Percentiles rank a stretch among this genome's conserved stretches.
phyloP scores from a whole-genome alignment of 2,797 vertebrate genomes.

The Notolepis coatsorum region DNA sequence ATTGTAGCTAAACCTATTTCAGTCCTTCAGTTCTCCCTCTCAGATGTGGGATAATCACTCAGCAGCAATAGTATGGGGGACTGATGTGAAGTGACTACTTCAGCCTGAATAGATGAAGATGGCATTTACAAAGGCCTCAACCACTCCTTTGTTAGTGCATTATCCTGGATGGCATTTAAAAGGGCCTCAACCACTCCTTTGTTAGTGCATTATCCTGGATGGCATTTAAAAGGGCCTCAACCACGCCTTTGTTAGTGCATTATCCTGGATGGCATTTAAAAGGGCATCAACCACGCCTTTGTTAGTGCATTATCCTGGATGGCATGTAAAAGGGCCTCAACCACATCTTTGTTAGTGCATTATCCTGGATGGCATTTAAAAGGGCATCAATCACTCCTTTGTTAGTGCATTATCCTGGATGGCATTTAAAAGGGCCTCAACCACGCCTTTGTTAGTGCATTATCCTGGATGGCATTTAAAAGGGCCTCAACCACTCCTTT shows the following conservation, averaged over 20 bases:
- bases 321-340: conserved; percentile 51
- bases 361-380: conserved; percentile 46
- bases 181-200: conserved; percentile 22
- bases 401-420: conserved; percentile 9
- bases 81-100: conserved; percentile 49
- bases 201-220: conserved; percentile 9
- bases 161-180: conserved; percentile 6
- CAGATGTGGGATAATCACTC: conserved; percentile 35
- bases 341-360: conserved; percentile 8
- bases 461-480: conserved; percentile 46
- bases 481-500: conserved; percentile 22
- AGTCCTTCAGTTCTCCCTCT: conserved; percentile 23
- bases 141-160: conserved; percentile 7
- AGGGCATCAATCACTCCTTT: conserved; percentile 22
- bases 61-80: conserved; percentile 17
- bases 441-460: conserved; percentile 7
- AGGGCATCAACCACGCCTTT: conserved; percentile 22
- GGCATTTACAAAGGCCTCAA: conserved; percentile 51
- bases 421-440: conserved; percentile 51
- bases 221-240: conserved; percentile 51
- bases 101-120: conserved; percentile 58
- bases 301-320: conserved; percentile 9
- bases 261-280: conserved; percentile 46
- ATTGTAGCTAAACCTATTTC: conserved; percentile 21
- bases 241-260: conserved; percentile 7